A percentile compares a stretch with the other conserved stretches of the same genome.
These are phyloP conservation scores for Passerculus sandwichensis DNA, from an alignment of 2,797 vertebrate genomes.

Conservation along the genomic window DNA sequence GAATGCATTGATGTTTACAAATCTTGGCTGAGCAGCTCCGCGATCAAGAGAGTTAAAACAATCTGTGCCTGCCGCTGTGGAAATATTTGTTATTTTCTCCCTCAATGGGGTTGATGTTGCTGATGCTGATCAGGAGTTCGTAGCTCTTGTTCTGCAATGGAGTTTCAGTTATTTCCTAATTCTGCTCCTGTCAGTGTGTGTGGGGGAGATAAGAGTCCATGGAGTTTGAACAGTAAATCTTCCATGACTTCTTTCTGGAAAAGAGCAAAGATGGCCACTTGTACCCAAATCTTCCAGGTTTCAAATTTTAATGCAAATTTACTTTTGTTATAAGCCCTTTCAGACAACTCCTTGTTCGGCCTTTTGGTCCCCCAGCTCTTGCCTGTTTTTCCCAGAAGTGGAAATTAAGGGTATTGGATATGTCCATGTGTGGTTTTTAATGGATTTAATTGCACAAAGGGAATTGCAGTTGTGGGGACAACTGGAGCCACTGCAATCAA, in stretches of 20 bases:
- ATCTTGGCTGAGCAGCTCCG: background rate
- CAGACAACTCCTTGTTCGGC: background rate
- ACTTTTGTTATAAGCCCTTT: background rate
- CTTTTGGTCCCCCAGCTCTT: background rate
- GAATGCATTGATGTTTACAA: background rate
- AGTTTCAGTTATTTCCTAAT: background rate
- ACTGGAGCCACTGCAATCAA: background rate
- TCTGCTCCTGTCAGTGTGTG: background rate
- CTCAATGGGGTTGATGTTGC: background rate
- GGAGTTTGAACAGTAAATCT: constrained; percentile 33
- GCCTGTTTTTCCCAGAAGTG: background rate
- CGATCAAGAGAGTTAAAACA: background rate
- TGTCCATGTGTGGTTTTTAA: background rate
- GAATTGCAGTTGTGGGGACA: background rate
- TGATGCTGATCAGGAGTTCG: background rate
- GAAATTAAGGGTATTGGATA: background rate
- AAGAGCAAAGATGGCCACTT: background rate
- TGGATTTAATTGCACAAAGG: background rate
- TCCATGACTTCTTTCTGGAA: background rate
- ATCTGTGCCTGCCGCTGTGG: background rate
- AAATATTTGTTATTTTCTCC: background rate
- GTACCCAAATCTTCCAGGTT: background rate
- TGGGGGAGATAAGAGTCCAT: background rate
- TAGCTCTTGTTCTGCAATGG: background rate
- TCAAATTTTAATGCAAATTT: background rate